phyloP scores from a whole-genome alignment of 2,113 vertebrate species.

The Halcyon malimbica region DNA sequence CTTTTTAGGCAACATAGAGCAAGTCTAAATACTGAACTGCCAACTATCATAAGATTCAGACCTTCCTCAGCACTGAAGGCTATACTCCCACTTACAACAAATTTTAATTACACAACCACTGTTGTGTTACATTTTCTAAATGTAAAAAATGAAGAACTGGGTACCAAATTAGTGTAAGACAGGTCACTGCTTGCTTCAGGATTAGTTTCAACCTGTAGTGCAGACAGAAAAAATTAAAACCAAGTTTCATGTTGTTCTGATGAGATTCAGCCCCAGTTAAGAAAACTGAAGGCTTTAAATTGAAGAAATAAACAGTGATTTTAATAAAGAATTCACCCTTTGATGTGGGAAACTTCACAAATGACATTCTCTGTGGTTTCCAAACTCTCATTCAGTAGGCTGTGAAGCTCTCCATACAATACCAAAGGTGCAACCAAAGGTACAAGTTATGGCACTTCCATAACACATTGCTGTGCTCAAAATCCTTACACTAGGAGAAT shows the following conservation, averaged over 20 bases:
- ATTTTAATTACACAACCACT: not conserved
- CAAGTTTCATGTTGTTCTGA: not conserved
- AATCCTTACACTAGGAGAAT: not conserved
- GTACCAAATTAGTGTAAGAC: not conserved
- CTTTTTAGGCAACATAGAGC: not conserved
- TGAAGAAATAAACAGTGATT: not conserved
- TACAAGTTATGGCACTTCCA: not conserved
- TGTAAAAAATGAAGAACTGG: not conserved
- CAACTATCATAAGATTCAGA: not conserved
- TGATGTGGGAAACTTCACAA: not conserved
- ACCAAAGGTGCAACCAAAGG: not conserved
- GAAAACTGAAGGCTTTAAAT: not conserved
- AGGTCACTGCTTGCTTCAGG: not conserved
- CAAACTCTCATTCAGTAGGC: not conserved
- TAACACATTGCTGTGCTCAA: not conserved
- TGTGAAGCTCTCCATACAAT: not conserved
- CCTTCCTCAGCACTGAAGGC: not conserved
- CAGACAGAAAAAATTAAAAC: not conserved
- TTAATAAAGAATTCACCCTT: not conserved
- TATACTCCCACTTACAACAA: not conserved
- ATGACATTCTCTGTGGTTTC: not conserved
- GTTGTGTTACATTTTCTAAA: not conserved
- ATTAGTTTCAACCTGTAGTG: not conserved
- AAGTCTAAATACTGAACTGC: not conserved
- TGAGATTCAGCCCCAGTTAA: not conserved